phyloP scores from a whole-genome alignment of 1,140 invertebrate genomes.

The Pogonognathellus flavescens region DNA sequence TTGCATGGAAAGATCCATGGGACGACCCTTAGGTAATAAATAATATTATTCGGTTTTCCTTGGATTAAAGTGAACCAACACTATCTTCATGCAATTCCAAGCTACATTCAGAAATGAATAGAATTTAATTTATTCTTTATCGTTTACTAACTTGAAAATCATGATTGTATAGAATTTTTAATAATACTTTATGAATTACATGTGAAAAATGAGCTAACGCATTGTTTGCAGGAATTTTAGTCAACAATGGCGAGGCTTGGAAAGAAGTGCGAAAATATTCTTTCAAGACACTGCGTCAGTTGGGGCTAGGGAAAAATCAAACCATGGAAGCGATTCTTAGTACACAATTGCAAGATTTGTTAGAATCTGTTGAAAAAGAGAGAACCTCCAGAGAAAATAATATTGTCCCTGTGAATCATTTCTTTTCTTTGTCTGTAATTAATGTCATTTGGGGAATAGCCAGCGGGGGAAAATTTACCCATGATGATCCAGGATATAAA shows the following conservation, averaged over 20 bases:
- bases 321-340: slow-evolving; percentile 13
- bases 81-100: too few species aligned
- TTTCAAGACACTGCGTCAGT: slow-evolving; percentile 23
- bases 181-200: background rate
- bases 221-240: slow-evolving; percentile 16
- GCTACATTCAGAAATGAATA: too few species aligned
- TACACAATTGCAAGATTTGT: slow-evolving; percentile 28
- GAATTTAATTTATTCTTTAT: too few species aligned
- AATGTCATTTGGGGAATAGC: slow-evolving; percentile 82
- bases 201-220: background rate
- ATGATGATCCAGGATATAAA: slow-evolving; percentile 67
- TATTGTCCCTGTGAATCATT: slow-evolving; percentile 55
- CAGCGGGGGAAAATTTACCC: slow-evolving; percentile 73
- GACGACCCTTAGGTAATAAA: slow-evolving; percentile 26
- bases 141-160: too few species aligned
- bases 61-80: too few species aligned
- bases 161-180: too few species aligned
- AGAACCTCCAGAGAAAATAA: background rate
- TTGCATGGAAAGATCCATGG: slow-evolving; percentile 43
- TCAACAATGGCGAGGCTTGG: slow-evolving; percentile 45
- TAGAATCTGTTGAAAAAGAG: slow-evolving; percentile 22
- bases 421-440: slow-evolving; percentile 75
- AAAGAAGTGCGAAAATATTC: slow-evolving; percentile 50
- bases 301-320: slow-evolving; percentile 43
- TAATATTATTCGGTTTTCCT: too few species aligned